A percentile compares a stretch with the other conserved stretches of the same genome.
phyloP scores from a whole-genome alignment of 2,797 vertebrate genomes.

The Crenuchus spilurus region DNA sequence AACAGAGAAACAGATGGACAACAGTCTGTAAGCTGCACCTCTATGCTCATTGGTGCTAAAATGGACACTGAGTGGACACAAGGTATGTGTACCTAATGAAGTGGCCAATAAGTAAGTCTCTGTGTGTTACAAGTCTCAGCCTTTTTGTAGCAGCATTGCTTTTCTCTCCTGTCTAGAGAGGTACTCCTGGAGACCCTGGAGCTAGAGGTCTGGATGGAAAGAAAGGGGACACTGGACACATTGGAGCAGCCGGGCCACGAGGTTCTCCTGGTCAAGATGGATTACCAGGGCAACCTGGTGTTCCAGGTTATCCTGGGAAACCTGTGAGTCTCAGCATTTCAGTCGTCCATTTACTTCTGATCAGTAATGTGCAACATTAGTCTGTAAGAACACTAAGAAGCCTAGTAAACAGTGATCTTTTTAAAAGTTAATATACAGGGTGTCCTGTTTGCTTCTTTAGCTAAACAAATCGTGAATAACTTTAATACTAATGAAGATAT shows the following conservation, averaged over 20 bases:
- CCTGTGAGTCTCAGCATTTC: slow-evolving; percentile 70
- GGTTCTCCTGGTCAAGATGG: slow-evolving; percentile 78
- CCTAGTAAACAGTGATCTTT: too few relatives aligned
- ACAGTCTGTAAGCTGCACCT: too few relatives aligned
- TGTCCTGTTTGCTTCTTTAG: too few relatives aligned
- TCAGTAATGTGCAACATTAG: too few relatives aligned
- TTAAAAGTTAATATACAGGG: too few relatives aligned
- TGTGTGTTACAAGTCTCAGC: neutral
- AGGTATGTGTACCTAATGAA: neutral
- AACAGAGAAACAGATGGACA: too few relatives aligned
- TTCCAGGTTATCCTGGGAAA: slow-evolving; percentile 82
- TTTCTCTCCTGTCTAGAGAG: slow-evolving; percentile 67
- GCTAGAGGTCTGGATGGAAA: slow-evolving; percentile 72
- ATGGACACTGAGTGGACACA: too few relatives aligned
- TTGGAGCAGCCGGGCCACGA: slow-evolving; percentile 71
- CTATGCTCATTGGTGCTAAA: too few relatives aligned
- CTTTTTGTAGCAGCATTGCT: neutral
- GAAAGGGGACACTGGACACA: slow-evolving; percentile 74
- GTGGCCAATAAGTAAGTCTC: neutral
- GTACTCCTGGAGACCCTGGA: slow-evolving; percentile 72
- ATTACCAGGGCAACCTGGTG: slow-evolving; percentile 75
- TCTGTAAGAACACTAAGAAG: too few relatives aligned
- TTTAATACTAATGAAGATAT: too few relatives aligned
- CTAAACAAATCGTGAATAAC: too few relatives aligned
- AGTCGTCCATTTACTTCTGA: neutral